A percentile compares a stretch with the other conserved stretches of the same genome.
Conservation (phyloP, 2,888 invertebrate genomes). For the Xestia xanthographa region DNA sequence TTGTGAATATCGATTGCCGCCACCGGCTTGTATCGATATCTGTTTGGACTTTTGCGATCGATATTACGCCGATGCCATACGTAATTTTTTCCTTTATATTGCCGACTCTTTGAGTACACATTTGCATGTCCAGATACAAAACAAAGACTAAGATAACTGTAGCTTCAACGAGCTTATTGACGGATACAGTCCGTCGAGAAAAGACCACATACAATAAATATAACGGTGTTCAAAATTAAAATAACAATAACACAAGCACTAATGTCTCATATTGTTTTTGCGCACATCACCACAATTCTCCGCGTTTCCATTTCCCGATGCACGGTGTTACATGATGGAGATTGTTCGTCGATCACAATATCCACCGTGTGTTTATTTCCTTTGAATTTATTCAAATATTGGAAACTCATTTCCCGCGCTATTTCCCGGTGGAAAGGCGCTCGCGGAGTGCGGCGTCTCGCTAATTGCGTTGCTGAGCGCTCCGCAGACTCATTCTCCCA, state of each 20-base stretch:
- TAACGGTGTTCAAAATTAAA: slow-evolving; percentile 28
- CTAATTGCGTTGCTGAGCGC: slow-evolving; percentile 66
- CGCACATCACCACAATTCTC: slow-evolving; percentile 51
- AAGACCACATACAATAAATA: slow-evolving; percentile 20
- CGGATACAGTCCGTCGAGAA: slow-evolving; percentile 19
- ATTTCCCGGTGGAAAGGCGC: slow-evolving; percentile 79
- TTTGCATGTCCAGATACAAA: slow-evolving; percentile 18
- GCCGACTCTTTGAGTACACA: slow-evolving; percentile 63
- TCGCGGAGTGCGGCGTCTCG: slow-evolving; percentile 62
- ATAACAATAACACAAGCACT: slow-evolving; percentile 33
- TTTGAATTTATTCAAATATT: slow-evolving; percentile 86
- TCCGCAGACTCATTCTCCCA: slow-evolving; percentile 60
- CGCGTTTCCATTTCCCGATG: slow-evolving; percentile 74
- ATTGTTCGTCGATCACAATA: slow-evolving; percentile 83
- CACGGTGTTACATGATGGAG: slow-evolving; percentile 71
- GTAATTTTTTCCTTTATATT: slow-evolving; percentile 74
- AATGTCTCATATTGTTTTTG: slow-evolving; percentile 56
- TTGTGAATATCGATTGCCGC: slow-evolving; percentile 84
- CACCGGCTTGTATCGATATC: slow-evolving; percentile 82
- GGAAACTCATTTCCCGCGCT: slow-evolving; percentile 87
- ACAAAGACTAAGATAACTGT: slow-evolving; percentile 25
- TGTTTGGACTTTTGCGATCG: slow-evolving; percentile 84
- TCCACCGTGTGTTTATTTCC: slow-evolving; percentile 88
- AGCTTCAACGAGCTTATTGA: neutral
- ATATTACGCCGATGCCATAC: slow-evolving; percentile 84